Evolutionary conservation across 2,888 invertebrate genomes (phyloP), one percentile per base, ranked within the genome.

Genomic region (Labia minor): DNA sequence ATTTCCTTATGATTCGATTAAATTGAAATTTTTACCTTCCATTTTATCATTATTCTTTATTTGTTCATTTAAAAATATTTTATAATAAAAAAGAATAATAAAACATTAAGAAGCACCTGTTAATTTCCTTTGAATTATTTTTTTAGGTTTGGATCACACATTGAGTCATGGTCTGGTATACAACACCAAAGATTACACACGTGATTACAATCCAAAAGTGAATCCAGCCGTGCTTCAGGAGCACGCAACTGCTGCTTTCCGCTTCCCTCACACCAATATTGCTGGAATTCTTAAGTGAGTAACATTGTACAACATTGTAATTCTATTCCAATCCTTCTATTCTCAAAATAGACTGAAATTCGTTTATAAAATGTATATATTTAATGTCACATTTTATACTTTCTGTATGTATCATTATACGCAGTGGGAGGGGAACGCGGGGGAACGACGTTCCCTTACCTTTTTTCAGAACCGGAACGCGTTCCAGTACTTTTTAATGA

Each of bases 201-300:
- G 86, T 72, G 88, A 89, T 74, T 89, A 88, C 76, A 81, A 85
- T 70, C 81, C 84, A 0, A 77, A 77, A 26, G 85, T 88, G 0
- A 82, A 87, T 73, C 87, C 88, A 0, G 81, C 83, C 4, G 78
- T 86, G 0, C 75, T 88, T 65, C 86, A 87, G 70, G 88, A 86
- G 71, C 87, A 88, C 72, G 84, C 88, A 1, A 87, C 83, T 0
- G 86, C 86, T 6, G 88, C 88, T 4, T 88, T 86, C 75, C 82
- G 89, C 77, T 87, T 85, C 74, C 88, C 88, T 82, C 89, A 89
- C 73, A 82, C 86, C 0, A 78, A 86, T 63, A 87, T 89, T 70
- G 83, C 85, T 68, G 88, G 88, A 70, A 82, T 81, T 72, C 79
- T 89, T 66, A 82, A 86, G 89, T 88, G 80, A 79, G 85, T 80